These are phyloP conservation scores for Myotis yumanensis DNA, from an alignment of 2,113 vertebrate genomes.

Conservation along the genomic window DNA sequence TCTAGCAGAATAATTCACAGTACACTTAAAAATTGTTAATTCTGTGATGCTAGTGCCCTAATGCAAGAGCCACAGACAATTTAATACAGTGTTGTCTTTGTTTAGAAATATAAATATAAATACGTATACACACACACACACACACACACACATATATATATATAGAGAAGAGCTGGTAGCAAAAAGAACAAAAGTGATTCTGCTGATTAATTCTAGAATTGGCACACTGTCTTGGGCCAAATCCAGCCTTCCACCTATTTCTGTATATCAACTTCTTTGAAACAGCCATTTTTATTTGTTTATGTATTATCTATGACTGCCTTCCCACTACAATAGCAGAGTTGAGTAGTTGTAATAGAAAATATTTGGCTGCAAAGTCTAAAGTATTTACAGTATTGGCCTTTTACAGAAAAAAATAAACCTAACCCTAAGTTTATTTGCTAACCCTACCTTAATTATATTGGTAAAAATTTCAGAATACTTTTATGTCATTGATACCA, in stretches of 20 bases:
- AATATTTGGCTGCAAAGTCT: neutral
- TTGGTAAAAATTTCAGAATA: slow-evolving; percentile 38
- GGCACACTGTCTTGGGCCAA: neutral
- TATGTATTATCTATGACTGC: neutral
- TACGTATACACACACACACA: no score
- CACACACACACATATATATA: no score
- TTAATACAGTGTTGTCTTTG: slow-evolving; percentile 1
- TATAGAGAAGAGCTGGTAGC: neutral
- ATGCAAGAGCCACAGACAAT: neutral
- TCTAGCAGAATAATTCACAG: neutral
- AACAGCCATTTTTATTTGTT: neutral
- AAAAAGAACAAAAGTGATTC: slow-evolving; percentile 23
- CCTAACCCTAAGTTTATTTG: neutral
- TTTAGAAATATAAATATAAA: neutral
- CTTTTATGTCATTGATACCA: slow-evolving; percentile 10
- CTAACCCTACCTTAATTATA: slow-evolving; percentile 21
- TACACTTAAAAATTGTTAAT: slow-evolving; percentile 18
- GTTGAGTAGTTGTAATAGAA: neutral
- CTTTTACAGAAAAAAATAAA: neutral
- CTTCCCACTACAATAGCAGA: neutral
- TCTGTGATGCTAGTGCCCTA: neutral
- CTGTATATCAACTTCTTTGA: neutral
- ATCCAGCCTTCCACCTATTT: neutral
- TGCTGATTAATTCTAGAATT: slow-evolving; percentile 1
- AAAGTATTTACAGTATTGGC: neutral